These are phyloP conservation scores for Scelioninae gen. 2 DNA, from an alignment of 2,888 invertebrate species.

Conservation along the genomic window DNA sequence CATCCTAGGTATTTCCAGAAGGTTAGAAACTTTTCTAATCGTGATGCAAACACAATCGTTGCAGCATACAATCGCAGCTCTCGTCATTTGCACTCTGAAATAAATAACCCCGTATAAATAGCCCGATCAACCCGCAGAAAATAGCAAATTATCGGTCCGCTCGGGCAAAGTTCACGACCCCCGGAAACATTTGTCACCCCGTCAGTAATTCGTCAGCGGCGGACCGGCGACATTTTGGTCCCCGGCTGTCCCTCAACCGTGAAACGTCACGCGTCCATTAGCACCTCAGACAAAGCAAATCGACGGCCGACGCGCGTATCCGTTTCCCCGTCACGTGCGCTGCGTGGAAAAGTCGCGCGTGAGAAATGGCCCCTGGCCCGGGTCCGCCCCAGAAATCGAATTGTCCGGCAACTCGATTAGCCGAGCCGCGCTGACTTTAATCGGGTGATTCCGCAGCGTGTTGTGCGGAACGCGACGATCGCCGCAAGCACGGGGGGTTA, in stretches of 20 bases:
- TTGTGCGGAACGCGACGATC: no score
- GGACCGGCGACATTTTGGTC: slow-evolving; percentile 32
- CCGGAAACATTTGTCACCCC: no score
- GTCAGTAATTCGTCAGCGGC: slow-evolving; percentile 26
- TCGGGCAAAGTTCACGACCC: no score
- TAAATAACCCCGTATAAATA: no score
- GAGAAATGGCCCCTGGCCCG: slow-evolving; percentile 36
- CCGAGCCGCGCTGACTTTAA: slow-evolving; percentile 42
- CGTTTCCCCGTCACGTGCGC: slow-evolving; percentile 24
- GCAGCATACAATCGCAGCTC: no score
- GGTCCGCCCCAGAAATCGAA: slow-evolving; percentile 47
- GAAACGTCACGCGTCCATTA: slow-evolving; percentile 27
- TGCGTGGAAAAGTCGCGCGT: slow-evolving; percentile 42
- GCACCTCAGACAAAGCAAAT: slow-evolving; percentile 36
- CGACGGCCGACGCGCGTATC: slow-evolving; percentile 15
- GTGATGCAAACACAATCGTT: no score
- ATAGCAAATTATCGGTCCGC: no score
- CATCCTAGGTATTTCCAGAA: no score
- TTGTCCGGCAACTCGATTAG: slow-evolving; percentile 51
- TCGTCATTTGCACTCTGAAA: no score
- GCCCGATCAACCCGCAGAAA: no score
- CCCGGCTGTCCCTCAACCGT: slow-evolving; percentile 17
- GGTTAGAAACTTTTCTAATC: no score
- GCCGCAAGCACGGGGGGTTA: no score
- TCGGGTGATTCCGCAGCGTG: slow-evolving; percentile 32